phyloP scores from a whole-genome alignment of 2,888 invertebrate species.

The Drosophila diplacantha region DNA sequence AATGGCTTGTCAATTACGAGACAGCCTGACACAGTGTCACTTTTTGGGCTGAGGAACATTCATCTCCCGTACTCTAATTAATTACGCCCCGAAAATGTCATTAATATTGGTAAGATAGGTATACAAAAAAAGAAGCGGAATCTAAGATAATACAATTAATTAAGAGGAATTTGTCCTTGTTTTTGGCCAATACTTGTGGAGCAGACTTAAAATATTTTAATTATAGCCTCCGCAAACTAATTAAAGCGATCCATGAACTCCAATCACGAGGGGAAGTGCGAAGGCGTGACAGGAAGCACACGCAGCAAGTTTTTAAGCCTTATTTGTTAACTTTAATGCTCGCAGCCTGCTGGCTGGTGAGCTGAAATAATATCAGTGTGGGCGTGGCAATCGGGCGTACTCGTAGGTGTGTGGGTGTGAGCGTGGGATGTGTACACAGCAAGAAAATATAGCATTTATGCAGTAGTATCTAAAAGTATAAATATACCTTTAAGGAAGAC shows the following conservation, averaged over 20 bases:
- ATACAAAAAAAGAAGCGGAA: not conserved
- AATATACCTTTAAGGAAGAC: not conserved
- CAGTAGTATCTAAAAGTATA: not conserved
- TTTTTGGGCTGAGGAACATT: constrained; percentile 30
- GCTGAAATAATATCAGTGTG: constrained; percentile 16
- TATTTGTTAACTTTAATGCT: constrained; percentile 67
- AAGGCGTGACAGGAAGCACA: constrained; percentile 38
- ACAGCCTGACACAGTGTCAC: constrained; percentile 47
- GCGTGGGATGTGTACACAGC: not conserved
- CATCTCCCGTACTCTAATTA: constrained; percentile 44
- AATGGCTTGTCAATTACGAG: constrained; percentile 68
- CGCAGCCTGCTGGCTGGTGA: constrained; percentile 22
- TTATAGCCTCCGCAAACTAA: constrained; percentile 60
- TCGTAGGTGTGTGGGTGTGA: not conserved
- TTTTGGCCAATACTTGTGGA: constrained; percentile 42
- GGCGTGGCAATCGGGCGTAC: constrained; percentile 17
- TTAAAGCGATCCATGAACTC: constrained; percentile 48
- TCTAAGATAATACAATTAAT: constrained; percentile 29
- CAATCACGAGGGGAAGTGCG: constrained; percentile 15
- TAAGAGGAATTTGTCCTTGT: constrained; percentile 30
- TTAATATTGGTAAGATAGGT: constrained; percentile 31
- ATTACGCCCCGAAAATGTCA: constrained; percentile 46
- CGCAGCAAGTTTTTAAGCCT: constrained; percentile 66
- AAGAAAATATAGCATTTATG: not conserved
- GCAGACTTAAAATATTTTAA: constrained; percentile 56